Evolutionary conservation across 2,888 invertebrate genomes (phyloP), one percentile per base, ranked within the genome.

Genomic region (Lithophane semibrunnea): DNA sequence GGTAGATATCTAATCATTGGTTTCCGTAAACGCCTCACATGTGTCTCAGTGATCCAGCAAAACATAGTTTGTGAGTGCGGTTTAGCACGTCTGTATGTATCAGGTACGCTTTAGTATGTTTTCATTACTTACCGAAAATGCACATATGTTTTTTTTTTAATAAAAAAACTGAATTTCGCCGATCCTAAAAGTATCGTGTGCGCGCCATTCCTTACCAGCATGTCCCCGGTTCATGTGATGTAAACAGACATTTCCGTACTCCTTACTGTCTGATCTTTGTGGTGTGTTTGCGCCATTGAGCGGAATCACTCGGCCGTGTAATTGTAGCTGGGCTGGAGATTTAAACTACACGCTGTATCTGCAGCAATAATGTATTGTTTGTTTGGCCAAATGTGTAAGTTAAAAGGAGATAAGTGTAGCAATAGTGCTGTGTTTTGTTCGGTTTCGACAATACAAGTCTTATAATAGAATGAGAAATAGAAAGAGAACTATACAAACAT

Each of bases 201-300:
- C 21, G 54, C 75, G 83, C 44, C 47, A 13, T 5, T 58, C 86
- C 60, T 79, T 29, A 79, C 75, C 44, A 77, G 64, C 71, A 42
- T 81, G 77, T 78, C 77, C 82, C 74, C 80, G 77, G 86, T 87
- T 88, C 83, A 87, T 89, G 88, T 86, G 88, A 87, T 81, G 87
- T 88, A 90, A 89, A 90, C 88, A 88, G 88, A 89, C 88, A 81
- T 88, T 91, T 90, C 89, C 89, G 85, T 80, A 84, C 85, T 86
- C 81, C 82, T 86, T 83, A 83, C 83, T 83, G 84, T 72, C 80
- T 87, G 89, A 90, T 88, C 89, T 90, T 85, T 90, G 89, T 86
- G 82, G 83, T 75, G 80, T 88, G 80, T 88, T 86, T 88, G 79
- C 76, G 79, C 89, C 74, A 80, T 88, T 82, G 86, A 86, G 65